Base-by-base conservation (phyloP, 2,888 invertebrate species). In the Abrostola tripartita region DNA sequence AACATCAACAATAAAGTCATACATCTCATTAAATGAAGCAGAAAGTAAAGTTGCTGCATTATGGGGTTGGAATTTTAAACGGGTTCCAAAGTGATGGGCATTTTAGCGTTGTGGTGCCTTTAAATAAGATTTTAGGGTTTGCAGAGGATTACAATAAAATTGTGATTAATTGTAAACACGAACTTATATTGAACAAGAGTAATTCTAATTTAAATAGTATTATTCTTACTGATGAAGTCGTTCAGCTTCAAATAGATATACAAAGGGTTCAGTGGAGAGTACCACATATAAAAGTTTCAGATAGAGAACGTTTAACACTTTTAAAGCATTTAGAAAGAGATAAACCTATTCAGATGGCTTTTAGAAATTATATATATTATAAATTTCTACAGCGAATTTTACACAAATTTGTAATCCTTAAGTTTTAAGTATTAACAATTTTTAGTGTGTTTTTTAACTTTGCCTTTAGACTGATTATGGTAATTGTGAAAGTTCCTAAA, bases 111-210 rank as follows among this genome's bases (percentile, higher is more conserved):
- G 6, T 66, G 37, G 12, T 61, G 37, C 56, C 61, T n/a, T 35
- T 64, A n/a, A 59, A 64, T 54, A 63, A 49, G 12, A 38, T 78
- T 42, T 37, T 78, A 49, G 73, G 74, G 0, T 73, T 74, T 68
- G 72, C 74, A 9, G 77, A 78, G 56, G 74, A 89, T 71, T 90
- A 85, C 65, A 81, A 81, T 41, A 86, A 85, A 78, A 82, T 89
- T 54, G 75, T 88, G 58, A 69, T 89, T 0, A 90, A 90, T 71
- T 81, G 81, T 61, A 86, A 85, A 78, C 88, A 90, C 82, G 88
- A 90, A 74, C 68, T 87, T 42, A 78, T 88, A 44, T 62, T 90
- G n/a, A 76, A 80, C 36, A 73, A 88, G 65, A 75, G 82, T 42
- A 82, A 72, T 12, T 77, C 68, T 8, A 81, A 85, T 57, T 42